These are phyloP conservation scores for Apamea sordens DNA, from an alignment of 2,888 invertebrate genomes.

Conservation along the genomic window DNA sequence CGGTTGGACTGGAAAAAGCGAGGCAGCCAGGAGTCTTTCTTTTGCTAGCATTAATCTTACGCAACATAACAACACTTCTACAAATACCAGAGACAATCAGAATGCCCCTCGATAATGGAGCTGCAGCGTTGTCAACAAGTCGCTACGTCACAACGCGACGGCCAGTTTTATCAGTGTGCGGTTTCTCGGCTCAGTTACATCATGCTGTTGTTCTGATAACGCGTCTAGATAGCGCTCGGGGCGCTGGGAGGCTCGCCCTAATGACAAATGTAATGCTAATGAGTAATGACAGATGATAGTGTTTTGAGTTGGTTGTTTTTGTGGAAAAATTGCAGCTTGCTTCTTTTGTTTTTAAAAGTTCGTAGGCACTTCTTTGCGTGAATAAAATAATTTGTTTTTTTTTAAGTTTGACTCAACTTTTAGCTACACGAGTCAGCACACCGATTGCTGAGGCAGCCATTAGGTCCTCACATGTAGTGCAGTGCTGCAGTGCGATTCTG, in stretches of 20 bases:
- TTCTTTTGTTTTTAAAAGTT: background rate
- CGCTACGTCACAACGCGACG: constrained; percentile 33
- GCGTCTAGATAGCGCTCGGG: background rate
- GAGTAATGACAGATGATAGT: background rate
- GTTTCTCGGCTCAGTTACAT: constrained; percentile 46
- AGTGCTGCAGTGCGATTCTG: no score
- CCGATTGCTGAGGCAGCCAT: background rate
- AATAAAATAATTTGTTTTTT: background rate
- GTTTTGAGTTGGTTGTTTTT: background rate
- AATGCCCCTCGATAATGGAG: constrained; percentile 1
- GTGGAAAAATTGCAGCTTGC: background rate
- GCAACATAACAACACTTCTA: constrained; percentile 25
- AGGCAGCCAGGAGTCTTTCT: background rate
- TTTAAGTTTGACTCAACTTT: background rate
- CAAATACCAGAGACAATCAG: constrained; percentile 13
- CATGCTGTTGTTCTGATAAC: constrained; percentile 36
- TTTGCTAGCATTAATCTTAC: constrained; percentile 5
- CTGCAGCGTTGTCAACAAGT: constrained; percentile 43
- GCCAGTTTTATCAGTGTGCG: constrained; percentile 19
- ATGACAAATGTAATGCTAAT: background rate
- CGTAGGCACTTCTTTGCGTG: no score
- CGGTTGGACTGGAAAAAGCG: no score
- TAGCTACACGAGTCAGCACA: background rate
- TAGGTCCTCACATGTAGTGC: background rate
- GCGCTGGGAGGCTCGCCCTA: constrained; percentile 50